phyloP scores from a whole-genome alignment of 1,140 invertebrate species.

The Yoshiicerus persimilis region DNA sequence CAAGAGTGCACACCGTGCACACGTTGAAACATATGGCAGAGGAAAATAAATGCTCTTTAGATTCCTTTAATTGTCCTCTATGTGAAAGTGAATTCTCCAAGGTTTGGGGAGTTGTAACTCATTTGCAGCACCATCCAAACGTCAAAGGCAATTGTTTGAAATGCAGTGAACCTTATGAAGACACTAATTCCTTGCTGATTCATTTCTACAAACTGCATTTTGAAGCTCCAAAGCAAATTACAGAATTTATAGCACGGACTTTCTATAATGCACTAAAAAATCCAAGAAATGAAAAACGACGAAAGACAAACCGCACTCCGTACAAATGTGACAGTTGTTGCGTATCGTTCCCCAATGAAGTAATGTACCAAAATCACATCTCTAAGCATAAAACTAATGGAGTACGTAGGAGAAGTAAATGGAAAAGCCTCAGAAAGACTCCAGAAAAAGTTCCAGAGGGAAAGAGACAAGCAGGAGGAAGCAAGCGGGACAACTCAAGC shows the following conservation, averaged over 20 bases:
- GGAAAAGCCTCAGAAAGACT: no score
- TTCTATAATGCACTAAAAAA: background rate
- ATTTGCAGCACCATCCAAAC: background rate
- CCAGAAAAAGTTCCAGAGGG: no score
- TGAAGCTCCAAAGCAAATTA: background rate
- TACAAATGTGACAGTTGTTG: background rate
- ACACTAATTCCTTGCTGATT: background rate
- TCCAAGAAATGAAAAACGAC: no score
- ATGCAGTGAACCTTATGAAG: background rate
- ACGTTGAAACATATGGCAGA: background rate
- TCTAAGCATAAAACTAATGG: background rate
- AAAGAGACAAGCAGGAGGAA: no score
- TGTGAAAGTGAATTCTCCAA: background rate
- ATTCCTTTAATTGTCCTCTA: background rate
- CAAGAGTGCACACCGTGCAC: background rate
- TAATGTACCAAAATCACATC: background rate
- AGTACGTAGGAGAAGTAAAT: no score
- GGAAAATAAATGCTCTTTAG: background rate
- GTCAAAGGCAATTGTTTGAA: background rate
- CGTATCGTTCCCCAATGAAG: background rate
- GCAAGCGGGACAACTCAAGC: no score
- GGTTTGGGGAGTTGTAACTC: background rate
- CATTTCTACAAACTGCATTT: background rate
- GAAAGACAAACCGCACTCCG: background rate
- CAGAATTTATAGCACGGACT: background rate